Conservation (phyloP, 2,888 invertebrate species). For the Apocheima hispidaria region DNA sequence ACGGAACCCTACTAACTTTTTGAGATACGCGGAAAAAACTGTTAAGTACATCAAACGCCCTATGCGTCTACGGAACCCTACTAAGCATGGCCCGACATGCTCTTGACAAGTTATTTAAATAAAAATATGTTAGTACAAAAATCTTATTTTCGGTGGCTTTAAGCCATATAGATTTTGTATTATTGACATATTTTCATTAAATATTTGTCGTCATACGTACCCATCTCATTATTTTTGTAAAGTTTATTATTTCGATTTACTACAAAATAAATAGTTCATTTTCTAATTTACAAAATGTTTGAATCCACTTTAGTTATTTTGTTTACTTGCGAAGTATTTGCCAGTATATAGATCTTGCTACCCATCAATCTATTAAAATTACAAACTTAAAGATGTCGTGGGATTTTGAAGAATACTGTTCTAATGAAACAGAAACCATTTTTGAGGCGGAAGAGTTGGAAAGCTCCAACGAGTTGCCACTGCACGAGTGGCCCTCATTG, state of each 20-base stretch:
- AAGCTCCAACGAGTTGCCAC: conserved; percentile 67
- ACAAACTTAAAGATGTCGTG: conserved; percentile 4
- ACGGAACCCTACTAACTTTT: no score
- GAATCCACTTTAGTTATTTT: neutral
- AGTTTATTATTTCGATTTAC: neutral
- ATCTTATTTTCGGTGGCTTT: neutral
- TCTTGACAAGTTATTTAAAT: no score
- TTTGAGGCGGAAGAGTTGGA: conserved; percentile 47
- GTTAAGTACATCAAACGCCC: no score
- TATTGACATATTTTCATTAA: neutral
- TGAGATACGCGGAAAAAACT: no score
- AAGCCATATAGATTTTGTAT: conserved; percentile 1
- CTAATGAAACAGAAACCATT: conserved; percentile 26
- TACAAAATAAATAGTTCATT: no score
- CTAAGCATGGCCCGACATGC: no score
- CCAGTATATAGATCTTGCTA: no score
- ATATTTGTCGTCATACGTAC: neutral
- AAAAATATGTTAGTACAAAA: no score
- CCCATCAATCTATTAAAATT: no score
- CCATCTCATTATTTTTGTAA: no score
- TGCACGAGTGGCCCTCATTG: conserved; percentile 72
- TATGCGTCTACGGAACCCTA: no score
- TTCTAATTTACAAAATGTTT: neutral
- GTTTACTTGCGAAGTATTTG: neutral
- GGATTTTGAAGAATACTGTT: neutral